Conservation (phyloP, 2,888 invertebrate species). For the Trachelus tabidus region DNA sequence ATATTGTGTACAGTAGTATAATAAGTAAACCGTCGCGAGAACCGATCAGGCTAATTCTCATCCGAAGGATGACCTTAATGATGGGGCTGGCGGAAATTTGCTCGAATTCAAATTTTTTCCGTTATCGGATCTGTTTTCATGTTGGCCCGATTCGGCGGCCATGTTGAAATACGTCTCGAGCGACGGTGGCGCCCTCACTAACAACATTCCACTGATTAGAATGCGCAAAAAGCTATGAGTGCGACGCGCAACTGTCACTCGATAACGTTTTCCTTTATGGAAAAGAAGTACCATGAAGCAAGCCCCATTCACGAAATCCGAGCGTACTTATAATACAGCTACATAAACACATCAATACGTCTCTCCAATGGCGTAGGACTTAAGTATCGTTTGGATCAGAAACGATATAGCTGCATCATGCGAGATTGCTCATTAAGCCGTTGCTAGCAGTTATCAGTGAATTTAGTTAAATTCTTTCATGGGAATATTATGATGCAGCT, state of each 20-base stretch:
- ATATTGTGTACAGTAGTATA: neutral
- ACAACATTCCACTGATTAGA: neutral
- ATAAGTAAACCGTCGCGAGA: neutral
- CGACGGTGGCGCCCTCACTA: neutral
- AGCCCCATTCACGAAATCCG: neutral
- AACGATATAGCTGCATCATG: neutral
- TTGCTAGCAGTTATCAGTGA: neutral
- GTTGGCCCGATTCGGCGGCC: neutral
- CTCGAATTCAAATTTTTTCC: neutral
- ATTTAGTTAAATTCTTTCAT: neutral
- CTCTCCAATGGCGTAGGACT: neutral
- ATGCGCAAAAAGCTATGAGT: neutral
- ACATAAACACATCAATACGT: neutral
- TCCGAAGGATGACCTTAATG: neutral
- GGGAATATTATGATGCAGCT: neutral
- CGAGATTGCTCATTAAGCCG: neutral
- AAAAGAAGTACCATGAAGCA: neutral
- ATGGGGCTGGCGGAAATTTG: neutral
- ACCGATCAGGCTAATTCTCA: neutral
- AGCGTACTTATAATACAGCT: neutral
- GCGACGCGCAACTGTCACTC: neutral
- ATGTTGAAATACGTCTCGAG: neutral
- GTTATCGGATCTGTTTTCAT: neutral
- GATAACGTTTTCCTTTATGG: neutral
- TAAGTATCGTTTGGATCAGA: neutral